Percentiles rank a stretch among this genome's conserved stretches.
Evolutionary conservation across 2,888 invertebrate genomes (phyloP).

Genomic region (Polia nebulosa): DNA sequence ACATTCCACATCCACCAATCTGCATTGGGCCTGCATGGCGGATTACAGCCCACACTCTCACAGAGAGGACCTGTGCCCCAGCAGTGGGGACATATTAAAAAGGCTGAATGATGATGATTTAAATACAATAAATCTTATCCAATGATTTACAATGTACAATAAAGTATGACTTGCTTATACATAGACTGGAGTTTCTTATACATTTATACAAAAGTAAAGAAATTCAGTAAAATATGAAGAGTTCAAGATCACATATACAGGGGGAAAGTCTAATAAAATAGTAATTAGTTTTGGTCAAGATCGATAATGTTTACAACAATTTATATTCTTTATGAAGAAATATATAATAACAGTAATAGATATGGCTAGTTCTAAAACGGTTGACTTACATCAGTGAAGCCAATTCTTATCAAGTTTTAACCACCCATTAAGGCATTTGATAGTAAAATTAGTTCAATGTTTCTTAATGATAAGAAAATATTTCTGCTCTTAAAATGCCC

Average conservation of each 20-base stretch:
- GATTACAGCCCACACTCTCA: too few relatives aligned
- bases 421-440: slow-evolving; percentile 24
- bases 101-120: too few relatives aligned
- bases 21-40: too few relatives aligned
- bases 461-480: slow-evolving; percentile 36
- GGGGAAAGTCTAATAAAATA: neutral
- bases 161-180: too few relatives aligned
- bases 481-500: slow-evolving; percentile 15
- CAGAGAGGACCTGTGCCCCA: too few relatives aligned
- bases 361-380: neutral
- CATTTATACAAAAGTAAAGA: neutral
- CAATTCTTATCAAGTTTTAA: slow-evolving; percentile 47
- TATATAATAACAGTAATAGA: neutral
- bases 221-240: neutral
- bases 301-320: neutral
- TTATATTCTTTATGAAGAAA: neutral
- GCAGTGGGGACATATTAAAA: too few relatives aligned
- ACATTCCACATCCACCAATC: too few relatives aligned
- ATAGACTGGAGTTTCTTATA: neutral
- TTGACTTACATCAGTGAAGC: slow-evolving; percentile 16
- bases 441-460: slow-evolving; percentile 26
- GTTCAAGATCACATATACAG: neutral
- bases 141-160: too few relatives aligned
- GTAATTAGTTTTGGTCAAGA: too few relatives aligned
- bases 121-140: too few relatives aligned